Evolutionary conservation across 2,888 invertebrate species (phyloP), one percentile per base, ranked within the genome.

Genomic region (Temnothorax rugatulus): DNA sequence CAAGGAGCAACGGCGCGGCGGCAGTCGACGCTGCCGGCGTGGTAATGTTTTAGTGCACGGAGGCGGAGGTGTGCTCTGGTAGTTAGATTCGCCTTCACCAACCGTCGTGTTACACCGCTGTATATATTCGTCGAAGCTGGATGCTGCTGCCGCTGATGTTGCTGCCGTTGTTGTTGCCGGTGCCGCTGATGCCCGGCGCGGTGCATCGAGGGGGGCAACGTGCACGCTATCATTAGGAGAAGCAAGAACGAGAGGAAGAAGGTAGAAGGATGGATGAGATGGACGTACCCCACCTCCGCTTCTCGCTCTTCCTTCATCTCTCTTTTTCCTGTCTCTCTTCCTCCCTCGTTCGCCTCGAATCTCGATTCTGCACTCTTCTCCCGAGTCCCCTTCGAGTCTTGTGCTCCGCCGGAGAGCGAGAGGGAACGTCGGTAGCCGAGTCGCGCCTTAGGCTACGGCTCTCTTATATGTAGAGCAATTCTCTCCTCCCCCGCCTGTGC

Each of bases 161-260:
- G 71, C 74, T 41, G 63, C 41, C 38, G 47, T 13, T 61, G 64
- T 25, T 77, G 81, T 13, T 74, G 83, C 74, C 73, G 85, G 50
- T 87, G 88, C 50, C 68, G 69, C 44, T 84, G 84, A 41, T 83
- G 83, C 89, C 87, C 87, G 84, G 81, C 69, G 85, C 84, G 84
- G 82, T 86, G 90, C 89, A 90, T 90, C 92, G 90, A 90, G 88
- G 91, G 88, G 87, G 88, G 34, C 86, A 89, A 84, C 87, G 86
- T 88, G 92, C 91, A 93, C 93, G 93, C 94, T 94, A 94, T 94
- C 93, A 94, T 94, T 94, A 94, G 93, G 91, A 90, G 91, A 90
- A 87, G 90, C 91, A 90, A 91, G 92, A 92, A 92, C 90, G 91
- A 91, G 89, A 89, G 89, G 86, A 91, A 89, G 86, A 91, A 89